Base-by-base conservation (phyloP, 2,888 invertebrate genomes). In the Piscicola geometra region DNA sequence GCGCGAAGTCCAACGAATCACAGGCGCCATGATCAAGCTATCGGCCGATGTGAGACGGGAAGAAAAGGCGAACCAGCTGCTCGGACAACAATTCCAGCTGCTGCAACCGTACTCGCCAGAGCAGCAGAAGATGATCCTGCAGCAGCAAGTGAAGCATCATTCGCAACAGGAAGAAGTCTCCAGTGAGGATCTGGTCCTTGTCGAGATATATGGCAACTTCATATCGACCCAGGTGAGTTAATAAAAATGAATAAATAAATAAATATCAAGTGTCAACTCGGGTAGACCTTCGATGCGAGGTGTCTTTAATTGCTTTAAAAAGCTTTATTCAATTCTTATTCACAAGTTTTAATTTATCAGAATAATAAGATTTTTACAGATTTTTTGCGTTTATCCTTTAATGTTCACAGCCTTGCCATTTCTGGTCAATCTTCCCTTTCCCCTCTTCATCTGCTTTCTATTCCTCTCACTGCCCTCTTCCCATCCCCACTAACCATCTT, bases 1-100 rank as follows among this genome's bases (percentile, higher is more conserved):
- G 79, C 83, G 87, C 71, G 97, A 98, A 86, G 88, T 98, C 84
- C 97, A 98, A 87, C 91, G 96, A 84, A 92, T 95, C 75, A 97
- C 96, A 79, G 95, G 96, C 81, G 94, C 96, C 84, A 83, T 84
- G 77, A 84, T 87, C 41, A 86, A 86, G 79, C 83, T 87, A 76
- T 86, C 86, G 0, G 80, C 78, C 41, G 79, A 80, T 68, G 73
- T 73, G 9, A 66, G 72, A 5, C 72, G 71, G 30, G 69, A 75
- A 21, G 36, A 56, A 28, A 60, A 66, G 12, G 60, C 25, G 12
- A 30, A 50, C 21, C 70, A 71, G 66, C 47, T 9, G 75, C 30
- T 36, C 9, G 25, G 9, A 12, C 64, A 25, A 64, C 25, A 64
- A 25, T 35, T 3, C 28, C 12, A 32, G 3, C 28, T 3, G 2